Evolutionary conservation across 1,140 invertebrate genomes (phyloP), one percentile per base, ranked within the genome.

Genomic region (Myzus persicae): DNA sequence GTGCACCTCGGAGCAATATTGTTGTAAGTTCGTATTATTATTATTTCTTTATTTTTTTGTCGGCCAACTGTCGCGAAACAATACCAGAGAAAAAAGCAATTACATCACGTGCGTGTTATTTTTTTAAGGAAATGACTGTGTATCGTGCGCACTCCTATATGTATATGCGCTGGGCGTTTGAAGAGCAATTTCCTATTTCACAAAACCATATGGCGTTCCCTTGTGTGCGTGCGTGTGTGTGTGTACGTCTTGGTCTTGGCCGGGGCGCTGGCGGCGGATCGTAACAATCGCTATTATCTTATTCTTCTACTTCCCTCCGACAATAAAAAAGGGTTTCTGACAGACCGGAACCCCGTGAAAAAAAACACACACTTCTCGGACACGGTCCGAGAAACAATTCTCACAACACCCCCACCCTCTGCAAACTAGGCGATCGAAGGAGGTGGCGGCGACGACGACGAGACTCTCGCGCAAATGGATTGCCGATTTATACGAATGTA

Each of bases 181-280:
- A 93, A 93, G 91, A 93, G 91, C 91, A 93, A 93, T 93, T 93
- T 93, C 91, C 91, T 93, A 93, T 93, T 93, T 93, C 91, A 93
- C 91, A 85, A 85, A 92, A 93, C 91, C 91, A 93, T 93, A 93
- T 93, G 91, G 91, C 46, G 91, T 93, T 84, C 24, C 38, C 44
- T 85, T 85, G 46, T 93, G 59, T 88, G 31, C 36, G n/a, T 24
- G 31, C 38, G 20, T 24, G 20, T 11, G n/a, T 36, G 18, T 81
- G 14, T 90, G 40, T 91, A 40, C 51, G 44, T 51, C 6, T 48
- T 42, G 26, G 81, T 93, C 91, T 93, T 93, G 20, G 44, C 24
- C 81, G 36, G 38, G 76, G 44, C 67, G 42, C 90, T 40, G 42
- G 44, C 24, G 31, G 31, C 44, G 90, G 67, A 46, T 91, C 36